Evolutionary conservation across 2,797 vertebrate species (phyloP), one percentile per base, ranked within the genome.

Genomic region (Nannoperca australis): DNA sequence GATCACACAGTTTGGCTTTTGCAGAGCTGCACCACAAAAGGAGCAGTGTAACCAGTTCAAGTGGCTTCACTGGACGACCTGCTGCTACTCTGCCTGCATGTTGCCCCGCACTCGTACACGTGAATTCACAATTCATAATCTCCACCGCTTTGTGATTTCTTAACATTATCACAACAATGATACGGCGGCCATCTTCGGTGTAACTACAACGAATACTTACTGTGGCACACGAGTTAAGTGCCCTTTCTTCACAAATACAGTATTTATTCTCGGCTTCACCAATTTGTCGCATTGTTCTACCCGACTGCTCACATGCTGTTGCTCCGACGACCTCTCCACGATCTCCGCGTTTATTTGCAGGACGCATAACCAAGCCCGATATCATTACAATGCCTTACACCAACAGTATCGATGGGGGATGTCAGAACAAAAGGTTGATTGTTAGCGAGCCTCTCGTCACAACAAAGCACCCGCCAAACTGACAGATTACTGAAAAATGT

Each of bases 351-450:
- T 40, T 24, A 24, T 5, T 22, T 4, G 2, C 7, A 45, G 24
- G 5, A 30, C 5, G 59, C 36, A 51, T 1, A 36, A 49, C 18
- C 11, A 10, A 27, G 20, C 17, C 34, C 53, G 36, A 32, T 40
- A 76, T 61, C 14, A 22, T n/a, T 7, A 17, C 17, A 20, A 36
- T 15, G 54, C n/a, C 14, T 13, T 24, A 44, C 63, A 24, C 22
- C 3, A 54, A 32, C 55, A 58, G 66, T 27, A 54, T 2, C 47
- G 81, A 45, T 7, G 78, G 65, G 66, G 64, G 36, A 69, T 34
- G 78, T 82, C 83, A 44, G 92, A 94, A 94, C 92, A 94, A 94
- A 93, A 93, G 91, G 87, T 84, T 86, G 89, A 85, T 84, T 90
- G 90, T 94, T 90, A 87, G 89, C 91, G 13, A 82, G 69, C 71